Evolutionary conservation across 2,113 vertebrate genomes (phyloP).

Genomic region (Macrotis lagotis): DNA sequence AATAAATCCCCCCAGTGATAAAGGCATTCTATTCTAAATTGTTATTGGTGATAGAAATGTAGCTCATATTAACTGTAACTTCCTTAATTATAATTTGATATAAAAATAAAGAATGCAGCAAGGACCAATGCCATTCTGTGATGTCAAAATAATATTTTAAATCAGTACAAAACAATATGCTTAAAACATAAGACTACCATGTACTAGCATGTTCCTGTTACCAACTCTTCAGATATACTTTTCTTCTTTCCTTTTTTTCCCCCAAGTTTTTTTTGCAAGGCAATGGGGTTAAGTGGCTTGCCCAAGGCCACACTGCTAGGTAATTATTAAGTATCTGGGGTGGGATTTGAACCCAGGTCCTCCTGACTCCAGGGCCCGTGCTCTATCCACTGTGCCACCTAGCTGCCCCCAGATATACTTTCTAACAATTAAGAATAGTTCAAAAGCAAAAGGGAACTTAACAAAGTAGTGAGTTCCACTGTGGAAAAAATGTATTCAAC

Average conservation of each 20-base stretch:
- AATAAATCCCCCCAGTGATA: neutral
- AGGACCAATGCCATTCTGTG: neutral
- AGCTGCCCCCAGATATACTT: too few relatives aligned
- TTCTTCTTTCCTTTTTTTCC: too few relatives aligned
- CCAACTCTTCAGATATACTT: neutral
- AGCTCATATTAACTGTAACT: neutral
- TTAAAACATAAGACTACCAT: neutral
- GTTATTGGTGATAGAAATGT: neutral
- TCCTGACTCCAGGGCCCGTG: too few relatives aligned
- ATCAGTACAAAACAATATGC: constrained; percentile 5
- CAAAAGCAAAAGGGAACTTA: neutral
- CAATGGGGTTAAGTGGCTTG: too few relatives aligned
- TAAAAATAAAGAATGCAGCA: neutral
- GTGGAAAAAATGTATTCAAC: neutral
- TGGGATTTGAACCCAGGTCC: too few relatives aligned
- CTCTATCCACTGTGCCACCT: too few relatives aligned
- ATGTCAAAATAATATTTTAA: too few relatives aligned
- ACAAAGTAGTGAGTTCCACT: neutral
- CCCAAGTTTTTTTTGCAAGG: too few relatives aligned
- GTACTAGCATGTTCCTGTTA: neutral
- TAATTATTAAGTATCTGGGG: too few relatives aligned
- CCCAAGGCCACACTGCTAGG: too few relatives aligned
- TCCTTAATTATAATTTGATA: neutral
- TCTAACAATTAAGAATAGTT: neutral
- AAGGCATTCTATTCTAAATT: neutral